A percentile compares a stretch with the other conserved stretches of the same genome.
Conservation (phyloP, 2,113 vertebrate species). For the Mesocricetus auratus region DNA sequence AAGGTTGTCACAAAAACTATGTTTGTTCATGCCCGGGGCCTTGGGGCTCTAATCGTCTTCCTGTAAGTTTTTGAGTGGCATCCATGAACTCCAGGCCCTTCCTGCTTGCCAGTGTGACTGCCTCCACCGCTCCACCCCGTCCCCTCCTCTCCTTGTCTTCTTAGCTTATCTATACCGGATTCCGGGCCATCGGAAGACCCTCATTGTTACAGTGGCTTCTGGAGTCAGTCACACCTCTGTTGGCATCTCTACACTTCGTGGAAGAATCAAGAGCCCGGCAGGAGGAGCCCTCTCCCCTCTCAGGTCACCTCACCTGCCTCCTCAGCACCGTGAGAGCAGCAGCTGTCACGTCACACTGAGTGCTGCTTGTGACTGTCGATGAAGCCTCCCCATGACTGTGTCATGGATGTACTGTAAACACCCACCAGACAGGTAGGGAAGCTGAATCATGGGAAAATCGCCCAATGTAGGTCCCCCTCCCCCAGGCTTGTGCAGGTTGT, state of each 20-base stretch:
- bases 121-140: neutral
- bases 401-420: fast-evolving
- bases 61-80: conserved; percentile 60
- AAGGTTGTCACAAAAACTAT: conserved; percentile 74
- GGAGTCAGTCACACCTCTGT: neutral
- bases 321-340: fast-evolving
- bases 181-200: neutral
- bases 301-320: neutral
- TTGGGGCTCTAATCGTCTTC: conserved; percentile 71
- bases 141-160: neutral
- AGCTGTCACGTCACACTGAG: fast-evolving
- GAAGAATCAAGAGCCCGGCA: neutral
- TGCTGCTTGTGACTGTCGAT: neutral
- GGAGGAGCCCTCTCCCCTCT: neutral
- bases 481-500: neutral
- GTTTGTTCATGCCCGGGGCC: conserved; percentile 82
- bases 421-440: neutral
- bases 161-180: neutral
- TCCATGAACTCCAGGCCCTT: conserved; percentile 47
- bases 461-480: no score
- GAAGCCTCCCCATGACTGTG: fast-evolving
- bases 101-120: neutral
- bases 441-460: neutral
- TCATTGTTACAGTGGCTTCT: neutral
- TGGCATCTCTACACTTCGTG: neutral